Evolutionary conservation across 2,797 vertebrate species (phyloP), one percentile per base, ranked within the genome.

Genomic region (Coendou prehensilis): DNA sequence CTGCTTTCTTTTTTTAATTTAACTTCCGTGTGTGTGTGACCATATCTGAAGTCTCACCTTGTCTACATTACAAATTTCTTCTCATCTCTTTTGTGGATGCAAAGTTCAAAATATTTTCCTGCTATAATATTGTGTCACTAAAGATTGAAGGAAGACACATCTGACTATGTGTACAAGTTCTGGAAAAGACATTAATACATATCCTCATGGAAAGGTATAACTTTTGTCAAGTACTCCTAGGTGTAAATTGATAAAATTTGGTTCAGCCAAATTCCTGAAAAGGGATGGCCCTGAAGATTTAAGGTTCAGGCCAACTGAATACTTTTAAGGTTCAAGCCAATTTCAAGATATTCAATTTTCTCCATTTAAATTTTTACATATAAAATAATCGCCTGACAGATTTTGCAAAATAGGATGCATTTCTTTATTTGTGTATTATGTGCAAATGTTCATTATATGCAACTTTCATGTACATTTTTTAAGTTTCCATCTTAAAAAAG

Each of bases 371-470:
- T 93, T 87, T 33, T 94, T 87, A 15, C 14, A 86, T 83, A 78
- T 56, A 88, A 95, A 91, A 94, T 64, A 41, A 80, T 80, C 90
- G 57, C 20, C 28, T 93, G 14, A 86, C 69, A 63, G 33, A 78
- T 80, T 95, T 93, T 93, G 41, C 33, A 96, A 87, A 82, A 96
- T 33, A 47, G 69, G 17, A 67, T 88, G 52, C 71, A 91, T 76
- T 75, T 96, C 17, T 96, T 82, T 95, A 61, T 75, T 89, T 92
- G 69, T n/a, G 52, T 64, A 91, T 93, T 86, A 82, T 67, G 93
- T 61, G 26, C 22, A 95, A 79, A 71, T 81, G 5, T 9, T 95
- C 61, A 95, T 87, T 93, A 76, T 17, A 64, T 91, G 33, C 37
- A 96, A 22, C 13, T 76, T 91, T 87, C 26, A 59, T 54, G n/a